Percentiles rank a stretch among this genome's conserved stretches.
Evolutionary conservation across 2,113 vertebrate species (phyloP).

Genomic region (Phylloscopus trochiloides): DNA sequence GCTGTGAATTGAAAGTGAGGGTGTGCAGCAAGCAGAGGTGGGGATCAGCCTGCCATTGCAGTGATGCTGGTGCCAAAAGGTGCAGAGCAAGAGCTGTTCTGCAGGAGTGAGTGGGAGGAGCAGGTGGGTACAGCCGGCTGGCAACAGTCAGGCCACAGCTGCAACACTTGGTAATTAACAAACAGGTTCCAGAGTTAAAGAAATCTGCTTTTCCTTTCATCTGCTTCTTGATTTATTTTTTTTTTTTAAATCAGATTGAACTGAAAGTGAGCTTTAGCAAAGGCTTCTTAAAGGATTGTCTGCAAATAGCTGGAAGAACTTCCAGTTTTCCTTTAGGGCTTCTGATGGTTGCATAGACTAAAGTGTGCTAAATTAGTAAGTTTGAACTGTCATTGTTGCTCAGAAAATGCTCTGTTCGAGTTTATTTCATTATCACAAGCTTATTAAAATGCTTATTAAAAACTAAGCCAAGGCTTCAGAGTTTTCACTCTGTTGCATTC

Average conservation of each 20-base stretch:
- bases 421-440: slow-evolving; percentile 26
- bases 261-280: neutral
- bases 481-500: neutral
- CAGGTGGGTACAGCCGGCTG: neutral
- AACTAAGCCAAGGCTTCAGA: neutral
- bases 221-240: neutral
- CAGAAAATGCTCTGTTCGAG: slow-evolving; percentile 5
- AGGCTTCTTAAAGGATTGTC: neutral
- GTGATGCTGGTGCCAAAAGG: neutral
- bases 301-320: neutral
- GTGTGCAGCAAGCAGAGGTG: neutral
- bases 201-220: neutral
- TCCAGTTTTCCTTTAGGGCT: neutral
- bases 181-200: neutral
- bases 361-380: neutral
- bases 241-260: neutral
- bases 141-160: neutral
- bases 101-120: neutral
- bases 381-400: neutral
- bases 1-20: neutral
- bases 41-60: neutral
- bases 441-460: slow-evolving; percentile 16
- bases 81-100: neutral
- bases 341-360: neutral
- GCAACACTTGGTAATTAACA: neutral